Evolutionary conservation across 1,140 invertebrate genomes (phyloP).

Genomic region (Penaeus vannamei): DNA sequence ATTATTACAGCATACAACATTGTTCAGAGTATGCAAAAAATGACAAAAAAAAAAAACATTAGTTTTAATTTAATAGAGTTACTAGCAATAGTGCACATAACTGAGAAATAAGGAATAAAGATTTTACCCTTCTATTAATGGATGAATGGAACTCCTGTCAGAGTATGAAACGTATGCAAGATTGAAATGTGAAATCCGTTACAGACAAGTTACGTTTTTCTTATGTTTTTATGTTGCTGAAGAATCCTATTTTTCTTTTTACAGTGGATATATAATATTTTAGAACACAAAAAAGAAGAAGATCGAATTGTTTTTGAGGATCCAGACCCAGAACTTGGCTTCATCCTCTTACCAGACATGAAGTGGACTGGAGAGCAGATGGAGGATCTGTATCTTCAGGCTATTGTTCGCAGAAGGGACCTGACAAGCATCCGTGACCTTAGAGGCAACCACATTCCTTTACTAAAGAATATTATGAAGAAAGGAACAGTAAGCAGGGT

Average conservation of each 20-base stretch:
- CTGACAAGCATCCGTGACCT: slow-evolving; percentile 91
- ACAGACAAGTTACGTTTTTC: neutral
- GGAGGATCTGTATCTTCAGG: slow-evolving; percentile 87
- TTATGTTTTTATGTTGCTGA: neutral
- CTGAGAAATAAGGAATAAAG: no score
- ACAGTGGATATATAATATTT: slow-evolving; percentile 97
- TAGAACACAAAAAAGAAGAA: slow-evolving; percentile 90
- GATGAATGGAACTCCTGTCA: no score
- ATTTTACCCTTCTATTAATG: no score
- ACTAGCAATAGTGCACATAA: no score
- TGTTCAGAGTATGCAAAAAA: no score
- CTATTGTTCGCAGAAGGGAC: slow-evolving; percentile 81
- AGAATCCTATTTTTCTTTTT: slow-evolving; percentile 70
- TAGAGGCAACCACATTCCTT: slow-evolving; percentile 81
- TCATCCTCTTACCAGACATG: slow-evolving; percentile 90
- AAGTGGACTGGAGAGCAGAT: slow-evolving; percentile 91
- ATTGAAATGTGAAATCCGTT: no score
- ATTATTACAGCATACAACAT: no score
- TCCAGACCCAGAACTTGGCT: slow-evolving; percentile 83
- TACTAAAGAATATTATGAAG: slow-evolving; percentile 86
- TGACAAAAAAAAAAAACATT: no score
- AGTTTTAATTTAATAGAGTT: no score
- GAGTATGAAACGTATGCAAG: no score
- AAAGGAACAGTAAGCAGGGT: slow-evolving; percentile 78
- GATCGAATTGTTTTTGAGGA: slow-evolving; percentile 92